A percentile compares a stretch with the other conserved stretches of the same genome.
Evolutionary conservation across 2,113 vertebrate species (phyloP).

Genomic region (Leuciscus idus): DNA sequence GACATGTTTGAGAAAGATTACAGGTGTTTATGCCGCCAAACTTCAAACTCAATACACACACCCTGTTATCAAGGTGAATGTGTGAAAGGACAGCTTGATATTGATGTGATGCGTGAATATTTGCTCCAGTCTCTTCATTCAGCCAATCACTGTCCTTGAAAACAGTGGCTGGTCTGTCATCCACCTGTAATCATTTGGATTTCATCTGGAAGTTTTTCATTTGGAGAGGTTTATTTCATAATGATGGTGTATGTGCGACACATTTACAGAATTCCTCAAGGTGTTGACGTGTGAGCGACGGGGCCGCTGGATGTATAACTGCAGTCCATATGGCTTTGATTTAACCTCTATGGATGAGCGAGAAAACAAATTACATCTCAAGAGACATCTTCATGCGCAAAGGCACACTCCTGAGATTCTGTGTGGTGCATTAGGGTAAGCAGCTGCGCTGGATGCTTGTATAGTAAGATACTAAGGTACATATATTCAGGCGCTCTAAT

Average conservation of each 20-base stretch:
- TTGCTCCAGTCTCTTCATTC: neutral
- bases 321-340: slow-evolving; percentile 16
- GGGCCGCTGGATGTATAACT: slow-evolving; percentile 28
- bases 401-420: neutral
- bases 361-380: slow-evolving; percentile 20
- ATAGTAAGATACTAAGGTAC: neutral
- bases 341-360: slow-evolving; percentile 41
- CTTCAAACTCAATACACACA: slow-evolving; percentile 11
- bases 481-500: neutral
- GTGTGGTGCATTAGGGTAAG: neutral
- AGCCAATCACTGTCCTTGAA: neutral
- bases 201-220: neutral
- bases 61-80: slow-evolving; percentile 11
- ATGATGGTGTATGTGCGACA: neutral
- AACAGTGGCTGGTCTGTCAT: neutral
- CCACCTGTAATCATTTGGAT: neutral
- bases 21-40: neutral
- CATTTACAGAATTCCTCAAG: neutral
- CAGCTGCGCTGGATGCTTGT: neutral
- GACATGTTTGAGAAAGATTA: slow-evolving; percentile 14
- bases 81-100: slow-evolving; percentile 17
- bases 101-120: slow-evolving; percentile 16
- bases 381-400: slow-evolving; percentile 15
- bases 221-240: slow-evolving; percentile 6
- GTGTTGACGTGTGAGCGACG: neutral